Evolutionary conservation across 2,113 vertebrate species (phyloP).

Genomic region (Chinchilla lanigera): DNA sequence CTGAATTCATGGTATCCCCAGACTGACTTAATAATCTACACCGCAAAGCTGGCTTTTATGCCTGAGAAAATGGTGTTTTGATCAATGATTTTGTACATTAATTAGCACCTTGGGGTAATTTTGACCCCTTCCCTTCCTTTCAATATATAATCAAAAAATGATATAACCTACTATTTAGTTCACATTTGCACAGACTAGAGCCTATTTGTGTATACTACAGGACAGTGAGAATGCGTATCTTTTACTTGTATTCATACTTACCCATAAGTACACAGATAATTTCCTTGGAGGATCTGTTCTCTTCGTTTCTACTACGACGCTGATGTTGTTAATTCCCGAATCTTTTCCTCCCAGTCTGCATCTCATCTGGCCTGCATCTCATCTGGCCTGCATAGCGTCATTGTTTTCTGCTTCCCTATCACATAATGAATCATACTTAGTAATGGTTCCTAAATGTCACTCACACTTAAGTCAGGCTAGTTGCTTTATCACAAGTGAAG

Average conservation of each 20-base stretch:
- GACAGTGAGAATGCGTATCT: neutral
- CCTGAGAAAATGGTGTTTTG: neutral
- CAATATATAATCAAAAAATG: neutral
- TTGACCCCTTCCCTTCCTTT: neutral
- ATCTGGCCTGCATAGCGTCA: too few species aligned
- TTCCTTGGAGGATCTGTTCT: slow-evolving; percentile 42
- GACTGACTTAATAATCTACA: neutral
- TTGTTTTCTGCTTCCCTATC: neutral
- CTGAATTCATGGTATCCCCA: neutral
- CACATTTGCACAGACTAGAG: neutral
- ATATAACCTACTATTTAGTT: neutral
- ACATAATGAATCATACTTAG: neutral
- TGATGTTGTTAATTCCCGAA: neutral
- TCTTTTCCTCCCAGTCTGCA: slow-evolving; percentile 30
- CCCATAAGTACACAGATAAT: neutral
- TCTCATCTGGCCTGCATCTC: neutral
- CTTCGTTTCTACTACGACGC: slow-evolving; percentile 16
- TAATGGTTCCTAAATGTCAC: slow-evolving; percentile 41
- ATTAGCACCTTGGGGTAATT: neutral
- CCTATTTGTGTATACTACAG: neutral
- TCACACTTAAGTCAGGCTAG: slow-evolving; percentile 5
- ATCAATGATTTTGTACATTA: slow-evolving; percentile 25
- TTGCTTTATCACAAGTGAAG: slow-evolving; percentile 27
- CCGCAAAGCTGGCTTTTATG: slow-evolving; percentile 9
- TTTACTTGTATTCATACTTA: slow-evolving; percentile 43